phyloP scores from a whole-genome alignment of 1,140 invertebrate species.

The Sminthurinus signatus region DNA sequence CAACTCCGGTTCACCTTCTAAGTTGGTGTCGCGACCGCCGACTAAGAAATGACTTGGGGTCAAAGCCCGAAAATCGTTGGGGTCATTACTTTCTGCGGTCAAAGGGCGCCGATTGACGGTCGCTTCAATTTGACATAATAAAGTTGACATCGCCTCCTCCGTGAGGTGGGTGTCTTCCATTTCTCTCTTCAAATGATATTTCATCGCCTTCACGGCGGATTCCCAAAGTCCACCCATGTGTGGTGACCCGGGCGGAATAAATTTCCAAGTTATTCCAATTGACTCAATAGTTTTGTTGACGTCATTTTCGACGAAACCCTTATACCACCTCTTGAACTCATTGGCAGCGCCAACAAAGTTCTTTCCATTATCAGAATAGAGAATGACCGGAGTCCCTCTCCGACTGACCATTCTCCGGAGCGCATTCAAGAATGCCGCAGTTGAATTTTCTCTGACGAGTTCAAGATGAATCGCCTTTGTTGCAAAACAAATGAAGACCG shows the following conservation, averaged over 20 bases:
- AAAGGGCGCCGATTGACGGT: slow-evolving; percentile 17
- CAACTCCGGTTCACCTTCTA: no score
- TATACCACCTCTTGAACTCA: slow-evolving; percentile 11
- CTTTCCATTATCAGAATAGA: slow-evolving; percentile 43
- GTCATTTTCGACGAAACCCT: background rate
- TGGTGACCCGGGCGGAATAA: slow-evolving; percentile 32
- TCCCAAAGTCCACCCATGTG: slow-evolving; percentile 42
- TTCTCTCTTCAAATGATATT: background rate
- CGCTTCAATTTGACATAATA: slow-evolving; percentile 11
- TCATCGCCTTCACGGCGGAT: slow-evolving; percentile 22
- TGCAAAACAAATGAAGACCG: slow-evolving; percentile 33
- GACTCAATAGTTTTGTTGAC: background rate
- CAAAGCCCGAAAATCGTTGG: slow-evolving; percentile 2
- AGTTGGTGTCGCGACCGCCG: no score
- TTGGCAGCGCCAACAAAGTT: slow-evolving; percentile 36
- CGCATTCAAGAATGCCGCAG: slow-evolving; percentile 35
- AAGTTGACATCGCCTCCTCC: slow-evolving; percentile 12
- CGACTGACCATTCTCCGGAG: slow-evolving; percentile 38
- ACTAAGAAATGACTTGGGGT: slow-evolving; percentile 27
- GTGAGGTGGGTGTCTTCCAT: background rate
- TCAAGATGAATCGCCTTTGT: slow-evolving; percentile 42
- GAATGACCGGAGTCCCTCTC: slow-evolving; percentile 32
- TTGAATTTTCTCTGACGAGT: slow-evolving; percentile 28
- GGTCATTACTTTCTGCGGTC: slow-evolving; percentile 11
- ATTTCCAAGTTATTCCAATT: slow-evolving; percentile 35